Conservation (phyloP, 2,888 invertebrate species). For the Nyleta sp. region DNA sequence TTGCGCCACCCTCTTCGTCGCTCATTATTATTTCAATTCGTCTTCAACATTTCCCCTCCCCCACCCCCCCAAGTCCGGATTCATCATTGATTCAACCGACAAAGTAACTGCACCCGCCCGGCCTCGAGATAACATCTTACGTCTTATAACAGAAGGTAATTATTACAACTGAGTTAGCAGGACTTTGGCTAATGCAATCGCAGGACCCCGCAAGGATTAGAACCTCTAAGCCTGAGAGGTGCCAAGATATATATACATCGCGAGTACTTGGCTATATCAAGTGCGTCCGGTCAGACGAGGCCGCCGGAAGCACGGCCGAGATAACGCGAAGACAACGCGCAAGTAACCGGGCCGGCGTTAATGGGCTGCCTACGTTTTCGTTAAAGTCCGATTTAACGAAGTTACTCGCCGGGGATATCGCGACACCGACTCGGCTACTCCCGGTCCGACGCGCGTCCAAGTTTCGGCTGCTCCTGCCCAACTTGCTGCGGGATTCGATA, state of each 20-base stretch:
- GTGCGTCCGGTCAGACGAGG: constrained; percentile 78
- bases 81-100: too few species aligned
- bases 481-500: constrained; percentile 77
- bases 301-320: constrained; percentile 77
- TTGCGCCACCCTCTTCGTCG: too few species aligned
- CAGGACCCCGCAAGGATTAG: constrained; percentile 77
- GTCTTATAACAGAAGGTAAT: constrained; percentile 59
- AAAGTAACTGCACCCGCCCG: too few species aligned
- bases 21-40: too few species aligned
- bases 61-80: too few species aligned
- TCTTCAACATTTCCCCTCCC: too few species aligned
- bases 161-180: constrained; percentile 58
- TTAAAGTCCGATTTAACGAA: constrained; percentile 70
- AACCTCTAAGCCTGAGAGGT: constrained; percentile 71
- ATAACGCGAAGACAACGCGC: constrained; percentile 72
- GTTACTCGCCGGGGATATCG: constrained; percentile 60
- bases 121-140: constrained; percentile 46
- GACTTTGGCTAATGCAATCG: constrained; percentile 72
- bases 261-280: constrained; percentile 78
- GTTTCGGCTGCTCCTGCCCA: constrained; percentile 66
- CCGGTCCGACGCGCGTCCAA: constrained; percentile 66
- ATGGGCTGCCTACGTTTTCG: constrained; percentile 72
- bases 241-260: constrained; percentile 62
- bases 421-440: constrained; percentile 54
- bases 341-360: constrained; percentile 61